These are phyloP conservation scores for Arizona elegans DNA, from an alignment of 2,113 vertebrate genomes.

Conservation along the genomic window DNA sequence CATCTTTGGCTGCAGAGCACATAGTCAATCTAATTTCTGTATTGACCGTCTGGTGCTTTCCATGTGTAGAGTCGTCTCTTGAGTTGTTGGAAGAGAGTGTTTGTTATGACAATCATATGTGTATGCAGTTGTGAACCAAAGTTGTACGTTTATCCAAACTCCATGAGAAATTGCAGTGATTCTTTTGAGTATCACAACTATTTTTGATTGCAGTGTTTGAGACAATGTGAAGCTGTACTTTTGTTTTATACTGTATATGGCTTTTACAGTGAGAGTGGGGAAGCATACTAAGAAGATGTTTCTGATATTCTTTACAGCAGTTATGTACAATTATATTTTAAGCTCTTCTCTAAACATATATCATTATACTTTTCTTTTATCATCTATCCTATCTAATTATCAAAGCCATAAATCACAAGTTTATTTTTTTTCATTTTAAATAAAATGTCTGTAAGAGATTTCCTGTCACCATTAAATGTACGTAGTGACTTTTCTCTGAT, in stretches of 20 bases:
- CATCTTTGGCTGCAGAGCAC: no score
- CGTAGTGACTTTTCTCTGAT: background rate
- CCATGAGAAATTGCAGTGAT: background rate
- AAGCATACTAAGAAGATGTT: background rate
- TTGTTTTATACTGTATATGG: background rate
- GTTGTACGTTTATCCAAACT: background rate
- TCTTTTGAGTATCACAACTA: background rate
- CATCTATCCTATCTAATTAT: background rate
- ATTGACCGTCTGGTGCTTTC: no score
- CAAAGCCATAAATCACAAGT: background rate
- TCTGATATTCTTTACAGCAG: background rate
- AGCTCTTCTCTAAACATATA: background rate
- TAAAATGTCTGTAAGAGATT: background rate
- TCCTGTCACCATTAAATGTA: background rate
- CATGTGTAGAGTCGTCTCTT: no score
- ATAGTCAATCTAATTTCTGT: no score
- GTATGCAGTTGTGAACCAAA: background rate
- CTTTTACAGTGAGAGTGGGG: background rate
- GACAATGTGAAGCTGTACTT: no score
- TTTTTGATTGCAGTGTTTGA: background rate
- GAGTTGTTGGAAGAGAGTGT: no score
- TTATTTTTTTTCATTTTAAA: background rate
- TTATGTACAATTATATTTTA: background rate
- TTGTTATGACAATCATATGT: background rate
- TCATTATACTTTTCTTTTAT: background rate